Evolutionary conservation across 2,113 vertebrate genomes (phyloP), one percentile per base, ranked within the genome.

Genomic region (Nothoprocta perdicaria): DNA sequence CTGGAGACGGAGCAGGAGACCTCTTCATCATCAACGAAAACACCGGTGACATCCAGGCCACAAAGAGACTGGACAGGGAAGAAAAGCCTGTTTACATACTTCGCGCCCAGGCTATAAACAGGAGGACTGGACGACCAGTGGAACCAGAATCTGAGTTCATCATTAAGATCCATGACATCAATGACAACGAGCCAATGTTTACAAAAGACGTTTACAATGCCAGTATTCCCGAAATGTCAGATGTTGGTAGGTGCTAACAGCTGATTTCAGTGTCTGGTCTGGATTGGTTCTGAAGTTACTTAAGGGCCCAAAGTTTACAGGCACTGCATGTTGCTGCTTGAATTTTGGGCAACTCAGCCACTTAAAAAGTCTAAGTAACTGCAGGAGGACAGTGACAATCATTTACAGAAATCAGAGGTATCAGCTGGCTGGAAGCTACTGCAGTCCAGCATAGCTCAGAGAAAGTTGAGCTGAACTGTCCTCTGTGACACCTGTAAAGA

Each of bases 141-240:
- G 99, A 99, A 96, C 99, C 99, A 13, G 98, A 98, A 90, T 99
- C 99, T 4, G 98, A 99, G 88, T 99, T 99, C 97, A 97, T 99
- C 97, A 99, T 99, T 97, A 99, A 99, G 97, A 99, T 99, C 96
- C 99, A 99, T 73, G 99, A 99, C 97, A 99, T 99, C 97, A 99
- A 99, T 38, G 99, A 99, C 97, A 99, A 99, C 46, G 99, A 99
- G 82, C 99, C 99, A 19, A 98, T 98, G 80, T 99, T 99, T 97
- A 98, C 98, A 93, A 98, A 98, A 96, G 98, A 99, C 1, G 89
- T 98, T 45, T 99, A 99, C 96, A 96, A 97, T 18, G 99, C 99
- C 92, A 97, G 96, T 4, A 98, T 99, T 68, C 98, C 99, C 0
- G 99, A 99, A 95, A 99, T 99, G 99, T 98, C 99, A 22, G 98